These are phyloP conservation scores for Accipiter virgatus DNA, from an alignment of 2,113 vertebrate genomes.

Conservation along the genomic window DNA sequence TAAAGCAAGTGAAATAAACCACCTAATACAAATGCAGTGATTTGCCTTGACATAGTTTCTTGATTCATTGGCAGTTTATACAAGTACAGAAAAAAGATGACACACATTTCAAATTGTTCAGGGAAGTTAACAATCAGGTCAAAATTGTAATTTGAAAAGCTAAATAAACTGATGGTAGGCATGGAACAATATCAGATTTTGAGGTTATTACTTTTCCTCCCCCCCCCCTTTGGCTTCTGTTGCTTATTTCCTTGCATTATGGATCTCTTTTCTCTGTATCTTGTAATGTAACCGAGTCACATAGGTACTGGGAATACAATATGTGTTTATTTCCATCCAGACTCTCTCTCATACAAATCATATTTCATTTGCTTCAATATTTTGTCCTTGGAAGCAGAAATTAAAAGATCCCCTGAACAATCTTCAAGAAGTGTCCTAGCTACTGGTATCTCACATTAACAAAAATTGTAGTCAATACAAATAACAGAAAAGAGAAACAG, in stretches of 20 bases:
- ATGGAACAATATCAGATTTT: neutral
- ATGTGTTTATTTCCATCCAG: neutral
- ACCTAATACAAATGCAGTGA: neutral
- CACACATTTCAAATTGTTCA: neutral
- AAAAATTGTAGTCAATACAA: neutral
- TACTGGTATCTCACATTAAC: neutral
- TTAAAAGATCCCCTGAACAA: neutral
- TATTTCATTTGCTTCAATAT: constrained; percentile 2
- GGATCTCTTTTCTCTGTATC: neutral
- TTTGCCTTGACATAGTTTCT: constrained; percentile 9
- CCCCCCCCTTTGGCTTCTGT: neutral
- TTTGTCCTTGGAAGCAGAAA: neutral
- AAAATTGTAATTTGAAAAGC: constrained; percentile 17
- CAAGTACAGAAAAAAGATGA: neutral
- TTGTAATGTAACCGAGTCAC: neutral
- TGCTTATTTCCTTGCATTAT: neutral
- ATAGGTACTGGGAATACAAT: neutral
- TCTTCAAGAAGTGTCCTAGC: neutral
- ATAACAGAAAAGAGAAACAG: neutral
- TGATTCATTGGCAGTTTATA: neutral
- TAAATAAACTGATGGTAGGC: neutral
- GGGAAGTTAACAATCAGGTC: neutral
- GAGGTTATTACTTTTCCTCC: neutral
- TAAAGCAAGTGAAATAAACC: constrained; percentile 6
- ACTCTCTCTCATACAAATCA: neutral